Evolutionary conservation across 2,888 invertebrate genomes (phyloP).

Genomic region (Autographa pulchrina): DNA sequence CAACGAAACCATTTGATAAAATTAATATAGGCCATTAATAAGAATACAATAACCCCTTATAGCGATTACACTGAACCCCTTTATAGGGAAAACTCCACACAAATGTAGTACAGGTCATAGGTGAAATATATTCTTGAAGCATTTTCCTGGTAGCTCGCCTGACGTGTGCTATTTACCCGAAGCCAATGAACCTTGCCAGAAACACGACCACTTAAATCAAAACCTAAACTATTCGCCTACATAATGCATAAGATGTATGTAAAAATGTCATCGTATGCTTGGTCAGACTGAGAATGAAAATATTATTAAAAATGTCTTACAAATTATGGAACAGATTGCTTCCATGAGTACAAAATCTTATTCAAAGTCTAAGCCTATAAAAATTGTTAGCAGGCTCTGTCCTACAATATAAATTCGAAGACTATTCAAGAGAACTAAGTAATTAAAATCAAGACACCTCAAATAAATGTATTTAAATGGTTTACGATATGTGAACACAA

Average conservation of each 20-base stretch:
- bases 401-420: too few relatives aligned
- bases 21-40: neutral
- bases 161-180: neutral
- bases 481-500: too few relatives aligned
- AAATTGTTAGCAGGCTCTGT: too few relatives aligned
- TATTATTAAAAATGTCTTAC: neutral
- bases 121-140: neutral
- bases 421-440: too few relatives aligned
- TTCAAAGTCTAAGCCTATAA: too few relatives aligned
- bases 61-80: neutral
- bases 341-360: too few relatives aligned
- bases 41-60: neutral
- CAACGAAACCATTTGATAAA: neutral
- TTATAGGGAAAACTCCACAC: neutral
- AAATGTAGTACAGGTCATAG: neutral
- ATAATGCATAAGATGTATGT: neutral
- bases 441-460: too few relatives aligned
- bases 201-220: neutral
- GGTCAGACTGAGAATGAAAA: neutral
- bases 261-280: neutral
- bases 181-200: conserved; percentile 3
- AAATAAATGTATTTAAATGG: too few relatives aligned
- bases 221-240: conserved; percentile 1
- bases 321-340: neutral
- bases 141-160: neutral